Base-by-base conservation (phyloP, 2,797 vertebrate genomes). In the Typhlichthys eigenmanni region DNA sequence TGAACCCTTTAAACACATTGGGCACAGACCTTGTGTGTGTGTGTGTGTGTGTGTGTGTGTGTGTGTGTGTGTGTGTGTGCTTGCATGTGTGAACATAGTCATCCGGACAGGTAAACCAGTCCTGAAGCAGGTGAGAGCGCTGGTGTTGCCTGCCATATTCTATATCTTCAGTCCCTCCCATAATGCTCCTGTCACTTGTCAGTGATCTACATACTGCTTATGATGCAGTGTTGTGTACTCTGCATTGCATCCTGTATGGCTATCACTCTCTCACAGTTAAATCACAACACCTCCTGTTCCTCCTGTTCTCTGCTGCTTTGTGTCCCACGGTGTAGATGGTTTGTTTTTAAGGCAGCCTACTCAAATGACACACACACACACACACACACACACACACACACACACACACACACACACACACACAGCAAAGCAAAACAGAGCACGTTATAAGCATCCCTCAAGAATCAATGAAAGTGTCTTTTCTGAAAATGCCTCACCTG, bases 241-340 rank as follows among this genome's bases (percentile, higher is more conserved):
- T 19, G 19, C 19, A 19, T 34, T 34, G 32, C 32, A 34, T 34
- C 2, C 32, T 34, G 17, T 2, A 4, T 34, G 12, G 48, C n/a
- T 51, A 9, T 10, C 47, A 3, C 47, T n/a, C 47, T 66, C 79
- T 66, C 57, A 75, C 11, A 60, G 71, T 83, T 75, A 67, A 84
- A 76, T 86, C 75, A 81, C 66, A 57, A 45, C 55, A 64, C 14
- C 17, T 72, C 67, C 62, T 1, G 55, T 72, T 77, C 84, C 76
- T 85, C 71, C 72, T 81, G 66, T 79, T 83, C 59, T 56, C 17
- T 47, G 57, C 56, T 47, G 48, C 71, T 71, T 65, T 66, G 38
- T 76, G 80, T 51, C 7, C 60, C 46, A 13, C 57, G 70, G 62
- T 71, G 49, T 49, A 74, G 71, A 60, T 58, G 64, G 62, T 76